A percentile compares a stretch with the other conserved stretches of the same genome.
Conservation (phyloP, 2,888 invertebrate genomes). For the Pharmacophagus antenor region DNA sequence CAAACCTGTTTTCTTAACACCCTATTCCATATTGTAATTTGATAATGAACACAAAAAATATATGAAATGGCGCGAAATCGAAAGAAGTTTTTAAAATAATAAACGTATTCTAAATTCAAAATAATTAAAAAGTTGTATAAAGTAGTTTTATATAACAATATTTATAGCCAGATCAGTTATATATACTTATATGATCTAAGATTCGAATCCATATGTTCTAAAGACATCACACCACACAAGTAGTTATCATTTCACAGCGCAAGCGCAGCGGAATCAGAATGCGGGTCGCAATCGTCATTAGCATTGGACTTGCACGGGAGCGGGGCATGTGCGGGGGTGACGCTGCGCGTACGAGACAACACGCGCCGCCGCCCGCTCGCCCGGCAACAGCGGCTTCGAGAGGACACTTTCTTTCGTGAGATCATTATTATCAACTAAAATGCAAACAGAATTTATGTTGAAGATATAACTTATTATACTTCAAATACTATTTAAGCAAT, state of each 20-base stretch:
- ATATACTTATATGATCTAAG: too few species aligned
- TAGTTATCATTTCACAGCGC: constrained; percentile 47
- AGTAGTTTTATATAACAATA: too few species aligned
- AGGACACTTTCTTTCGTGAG: constrained; percentile 82
- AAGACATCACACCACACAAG: background rate
- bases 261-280: constrained; percentile 72
- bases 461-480: background rate
- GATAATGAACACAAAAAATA: too few species aligned
- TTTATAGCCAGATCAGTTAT: too few species aligned
- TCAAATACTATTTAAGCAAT: background rate
- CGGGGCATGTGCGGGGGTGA: constrained; percentile 75
- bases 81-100: too few species aligned
- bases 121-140: too few species aligned
- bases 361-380: constrained; percentile 87
- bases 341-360: constrained; percentile 82
- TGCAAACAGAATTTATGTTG: background rate
- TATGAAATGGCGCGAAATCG: too few species aligned
- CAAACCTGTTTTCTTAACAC: too few species aligned
- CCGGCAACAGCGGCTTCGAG: constrained; percentile 87
- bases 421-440: background rate
- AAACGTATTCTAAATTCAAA: too few species aligned
- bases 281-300: constrained; percentile 86
- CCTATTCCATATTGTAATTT: too few species aligned
- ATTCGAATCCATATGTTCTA: background rate
- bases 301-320: constrained; percentile 87